phyloP scores from a whole-genome alignment of 2,797 vertebrate species.

The Malurus splendens region DNA sequence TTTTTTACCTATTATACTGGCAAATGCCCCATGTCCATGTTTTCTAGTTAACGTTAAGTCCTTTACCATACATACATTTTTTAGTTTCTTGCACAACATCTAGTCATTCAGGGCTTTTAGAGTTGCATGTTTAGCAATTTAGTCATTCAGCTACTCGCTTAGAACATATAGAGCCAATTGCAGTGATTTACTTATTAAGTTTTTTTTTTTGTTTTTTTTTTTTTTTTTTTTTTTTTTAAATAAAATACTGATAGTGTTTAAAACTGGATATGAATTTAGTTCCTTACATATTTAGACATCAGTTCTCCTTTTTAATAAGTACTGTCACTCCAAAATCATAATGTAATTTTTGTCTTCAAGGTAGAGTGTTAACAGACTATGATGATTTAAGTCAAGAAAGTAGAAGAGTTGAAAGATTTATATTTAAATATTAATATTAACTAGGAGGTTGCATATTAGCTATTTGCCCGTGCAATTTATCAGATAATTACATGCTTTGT shows the following conservation, averaged over 20 bases:
- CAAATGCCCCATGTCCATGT: neutral
- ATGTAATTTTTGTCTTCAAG: neutral
- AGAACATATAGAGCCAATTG: neutral
- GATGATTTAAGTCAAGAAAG: neutral
- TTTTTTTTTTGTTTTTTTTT: neutral
- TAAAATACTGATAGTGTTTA: neutral
- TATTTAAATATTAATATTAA: neutral
- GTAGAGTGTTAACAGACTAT: neutral
- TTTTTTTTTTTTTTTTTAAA: neutral
- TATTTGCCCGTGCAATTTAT: neutral
- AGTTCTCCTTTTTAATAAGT: neutral
- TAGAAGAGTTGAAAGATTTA: neutral
- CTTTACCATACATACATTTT: neutral
- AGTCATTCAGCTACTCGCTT: neutral
- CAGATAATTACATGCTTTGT: neutral
- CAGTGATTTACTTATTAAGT: neutral
- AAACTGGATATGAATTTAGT: neutral
- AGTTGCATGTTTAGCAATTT: neutral
- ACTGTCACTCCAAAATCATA: neutral
- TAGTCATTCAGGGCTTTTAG: neutral
- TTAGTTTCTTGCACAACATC: neutral
- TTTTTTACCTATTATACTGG: neutral
- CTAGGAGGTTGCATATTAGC: neutral
- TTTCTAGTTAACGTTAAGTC: neutral
- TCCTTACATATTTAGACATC: neutral